phyloP scores from a whole-genome alignment of 2,888 invertebrate species.

The Hirtodrosophila alboralis region DNA sequence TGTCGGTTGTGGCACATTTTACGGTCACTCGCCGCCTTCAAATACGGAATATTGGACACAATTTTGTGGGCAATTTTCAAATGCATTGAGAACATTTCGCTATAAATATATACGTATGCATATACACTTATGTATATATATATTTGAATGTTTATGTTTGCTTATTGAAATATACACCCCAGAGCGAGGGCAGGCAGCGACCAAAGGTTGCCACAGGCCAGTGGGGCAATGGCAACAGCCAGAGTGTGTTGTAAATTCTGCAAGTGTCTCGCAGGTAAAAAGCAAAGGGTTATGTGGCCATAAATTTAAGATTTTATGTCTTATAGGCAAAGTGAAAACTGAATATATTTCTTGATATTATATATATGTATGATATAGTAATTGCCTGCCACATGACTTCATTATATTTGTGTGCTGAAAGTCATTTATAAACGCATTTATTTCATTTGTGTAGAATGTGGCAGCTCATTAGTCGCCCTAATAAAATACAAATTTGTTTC shows the following conservation, averaged over 20 bases:
- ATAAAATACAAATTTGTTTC: slow-evolving; percentile 38
- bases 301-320: slow-evolving; percentile 70
- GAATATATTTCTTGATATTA: background rate
- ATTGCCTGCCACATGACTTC: slow-evolving; percentile 25
- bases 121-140: slow-evolving; percentile 21
- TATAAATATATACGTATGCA: slow-evolving; percentile 56
- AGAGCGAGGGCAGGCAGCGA: slow-evolving; percentile 1
- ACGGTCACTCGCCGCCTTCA: slow-evolving; percentile 55
- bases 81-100: slow-evolving; percentile 66
- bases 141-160: slow-evolving; percentile 45
- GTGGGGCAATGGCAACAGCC: slow-evolving; percentile 1
- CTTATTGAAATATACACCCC: slow-evolving; percentile 66
- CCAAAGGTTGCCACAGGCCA: background rate
- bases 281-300: slow-evolving; percentile 54
- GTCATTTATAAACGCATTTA: slow-evolving; percentile 35
- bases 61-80: slow-evolving; percentile 72
- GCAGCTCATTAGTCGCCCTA: slow-evolving; percentile 31
- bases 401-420: slow-evolving; percentile 22
- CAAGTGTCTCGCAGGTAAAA: slow-evolving; percentile 50
- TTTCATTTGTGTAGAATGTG: background rate
- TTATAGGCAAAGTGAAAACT: slow-evolving; percentile 19
- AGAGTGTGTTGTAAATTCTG: slow-evolving; percentile 20
- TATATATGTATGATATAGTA: too few relatives aligned
- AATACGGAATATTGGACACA: slow-evolving; percentile 56
- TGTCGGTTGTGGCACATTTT: slow-evolving; percentile 60